Conservation (phyloP, 2,888 invertebrate species). For the Phlogophora meticulosa region DNA sequence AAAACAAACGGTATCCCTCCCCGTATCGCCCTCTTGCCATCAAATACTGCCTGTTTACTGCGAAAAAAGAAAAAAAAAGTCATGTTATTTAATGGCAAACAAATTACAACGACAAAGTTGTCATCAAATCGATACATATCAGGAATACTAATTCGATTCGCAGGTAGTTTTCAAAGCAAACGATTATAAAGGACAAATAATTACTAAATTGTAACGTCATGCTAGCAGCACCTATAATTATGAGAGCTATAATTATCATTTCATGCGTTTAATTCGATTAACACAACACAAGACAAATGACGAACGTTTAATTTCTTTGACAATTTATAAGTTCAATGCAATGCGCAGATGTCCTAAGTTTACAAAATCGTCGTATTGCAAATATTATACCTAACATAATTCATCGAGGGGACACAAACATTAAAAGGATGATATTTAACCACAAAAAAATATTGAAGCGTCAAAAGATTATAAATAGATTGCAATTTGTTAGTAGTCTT, state of each 20-base stretch:
- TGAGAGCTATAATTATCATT: conserved; percentile 40
- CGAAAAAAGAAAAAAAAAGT: conserved; percentile 65
- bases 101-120: conserved; percentile 50
- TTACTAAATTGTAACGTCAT: conserved; percentile 41
- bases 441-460: background rate
- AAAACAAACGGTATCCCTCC: conserved; percentile 99
- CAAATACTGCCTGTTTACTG: conserved; percentile 98
- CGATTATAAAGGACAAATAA: conserved; percentile 26
- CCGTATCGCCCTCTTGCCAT: conserved; percentile 98
- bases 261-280: conserved; percentile 56
- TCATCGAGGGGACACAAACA: background rate
- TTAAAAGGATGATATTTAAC: conserved; percentile 1
- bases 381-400: background rate
- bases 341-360: conserved; percentile 41
- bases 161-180: conserved; percentile 30
- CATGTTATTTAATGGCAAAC: conserved; percentile 60
- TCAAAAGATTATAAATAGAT: background rate
- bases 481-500: background rate
- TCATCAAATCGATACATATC: conserved; percentile 50
- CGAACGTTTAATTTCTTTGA: conserved; percentile 38
- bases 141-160: conserved; percentile 47
- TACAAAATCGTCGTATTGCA: background rate
- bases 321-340: conserved; percentile 56
- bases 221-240: conserved; percentile 38
- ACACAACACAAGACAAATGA: conserved; percentile 54